Conservation (phyloP, 1,140 invertebrate genomes). For the Bicyclus anynana region DNA sequence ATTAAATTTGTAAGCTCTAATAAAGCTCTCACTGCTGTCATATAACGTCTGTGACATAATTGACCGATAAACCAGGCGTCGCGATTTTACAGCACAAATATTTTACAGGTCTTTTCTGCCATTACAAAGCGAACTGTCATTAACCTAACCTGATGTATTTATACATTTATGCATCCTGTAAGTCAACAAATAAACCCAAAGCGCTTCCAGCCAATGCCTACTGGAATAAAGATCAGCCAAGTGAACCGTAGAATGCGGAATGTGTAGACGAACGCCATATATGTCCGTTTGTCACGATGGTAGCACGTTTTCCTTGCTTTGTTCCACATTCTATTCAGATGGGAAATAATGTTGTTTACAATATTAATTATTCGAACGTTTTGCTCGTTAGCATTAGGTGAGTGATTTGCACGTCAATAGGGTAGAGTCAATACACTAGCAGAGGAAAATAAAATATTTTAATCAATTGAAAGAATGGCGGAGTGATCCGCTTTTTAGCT, state of each 20-base stretch:
- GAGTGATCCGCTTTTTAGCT: too few species aligned
- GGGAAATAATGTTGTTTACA: conserved; percentile 18
- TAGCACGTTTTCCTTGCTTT: conserved; percentile 7
- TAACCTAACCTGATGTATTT: neutral
- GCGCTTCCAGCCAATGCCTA: neutral
- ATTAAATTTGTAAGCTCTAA: too few species aligned
- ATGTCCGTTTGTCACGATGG: neutral
- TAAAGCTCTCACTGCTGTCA: too few species aligned
- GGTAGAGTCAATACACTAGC: too few species aligned
- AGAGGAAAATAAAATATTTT: too few species aligned
- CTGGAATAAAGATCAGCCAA: conserved; percentile 17
- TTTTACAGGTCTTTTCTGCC: too few species aligned
- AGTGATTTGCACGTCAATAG: too few species aligned
- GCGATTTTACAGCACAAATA: too few species aligned
- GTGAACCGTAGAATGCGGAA: conserved; percentile 20
- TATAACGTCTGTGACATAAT: too few species aligned
- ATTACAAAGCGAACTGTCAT: neutral
- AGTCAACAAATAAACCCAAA: conserved; percentile 9
- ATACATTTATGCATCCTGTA: neutral
- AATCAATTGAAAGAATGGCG: too few species aligned
- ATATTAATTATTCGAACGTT: conserved; percentile 8
- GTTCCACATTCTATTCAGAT: conserved; percentile 11
- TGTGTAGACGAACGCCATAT: conserved; percentile 6
- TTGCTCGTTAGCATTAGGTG: neutral
- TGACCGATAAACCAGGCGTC: too few species aligned